Base-by-base conservation (phyloP, 2,888 invertebrate species). In the Caenorhabditis sulstoni region DNA sequence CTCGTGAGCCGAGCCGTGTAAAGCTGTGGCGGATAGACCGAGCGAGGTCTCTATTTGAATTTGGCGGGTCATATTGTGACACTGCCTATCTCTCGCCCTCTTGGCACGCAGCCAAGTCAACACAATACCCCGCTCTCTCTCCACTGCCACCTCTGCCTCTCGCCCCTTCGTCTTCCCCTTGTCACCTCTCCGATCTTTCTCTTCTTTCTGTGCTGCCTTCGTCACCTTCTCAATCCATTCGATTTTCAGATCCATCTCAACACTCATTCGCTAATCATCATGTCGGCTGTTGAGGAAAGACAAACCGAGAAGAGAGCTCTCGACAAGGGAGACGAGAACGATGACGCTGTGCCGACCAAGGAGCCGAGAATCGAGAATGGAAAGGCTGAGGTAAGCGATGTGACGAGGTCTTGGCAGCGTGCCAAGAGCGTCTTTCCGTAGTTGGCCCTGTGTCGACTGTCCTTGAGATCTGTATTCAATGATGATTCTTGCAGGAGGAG, bases 281-380 rank as follows among this genome's bases (percentile, higher is more conserved):
- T 84, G 84, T 78, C 78, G 50, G 84, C 84, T 59, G 84, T 84
- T 66, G 83, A 83, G 71, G 84, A 84, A 70, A 84, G 84, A 77
- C 79, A 80, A 73, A 64, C 84, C 52, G 84, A 84, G 62, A 84
- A 84, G 74, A 57, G 84, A 74, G 53, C 76, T 20, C 76, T 79
- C 52, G 81, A 84, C 55, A 82, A 82, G 59, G 79, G 81, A 57
- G 81, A 81, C 44, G 84, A 84, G 53, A 81, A 84, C 64, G 81
- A 84, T 39, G 80, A 80, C 11, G 81, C 68, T 58, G 83, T 81
- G 35, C 57, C 75, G 44, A 58, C 81, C 70, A 84, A 84, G 77
- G 84, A 84, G 37, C 74, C 84, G n/a, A 75, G 79, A 29, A 62
- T 84, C 55, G 84, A 84, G 45, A 84, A 84, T 52, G 84, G 84